Conservation (phyloP, 2,888 invertebrate species). For the Andrena chrysosceles region DNA sequence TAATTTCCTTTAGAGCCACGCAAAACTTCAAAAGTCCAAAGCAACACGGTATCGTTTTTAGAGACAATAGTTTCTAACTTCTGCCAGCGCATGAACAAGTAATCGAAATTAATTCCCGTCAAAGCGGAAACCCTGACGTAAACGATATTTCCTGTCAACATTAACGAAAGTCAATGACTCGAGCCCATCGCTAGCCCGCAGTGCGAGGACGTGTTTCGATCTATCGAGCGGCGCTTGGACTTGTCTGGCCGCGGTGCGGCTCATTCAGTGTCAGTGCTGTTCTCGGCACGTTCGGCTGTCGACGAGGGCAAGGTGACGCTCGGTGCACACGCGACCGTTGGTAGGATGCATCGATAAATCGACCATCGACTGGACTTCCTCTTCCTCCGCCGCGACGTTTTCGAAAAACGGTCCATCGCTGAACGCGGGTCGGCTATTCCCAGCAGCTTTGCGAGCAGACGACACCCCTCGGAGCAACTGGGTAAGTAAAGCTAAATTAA, state of each 20-base stretch:
- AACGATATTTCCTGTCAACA: not conserved
- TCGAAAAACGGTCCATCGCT: conserved; percentile 10
- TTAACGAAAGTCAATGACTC: conserved; percentile 9
- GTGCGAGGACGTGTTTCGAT: conserved; percentile 54
- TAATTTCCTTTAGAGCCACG: no score
- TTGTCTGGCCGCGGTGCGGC: conserved; percentile 50
- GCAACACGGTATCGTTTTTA: no score
- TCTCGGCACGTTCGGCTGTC: conserved; percentile 62
- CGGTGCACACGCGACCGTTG: conserved; percentile 36
- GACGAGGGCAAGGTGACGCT: conserved; percentile 38
- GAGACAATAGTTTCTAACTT: no score
- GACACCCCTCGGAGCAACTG: not conserved
- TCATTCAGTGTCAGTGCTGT: conserved; percentile 66
- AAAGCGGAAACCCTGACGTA: not conserved
- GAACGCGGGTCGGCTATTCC: conserved; percentile 7
- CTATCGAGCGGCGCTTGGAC: conserved; percentile 60
- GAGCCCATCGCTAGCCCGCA: conserved; percentile 44
- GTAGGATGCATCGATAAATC: conserved; percentile 60
- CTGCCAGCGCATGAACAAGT: no score
- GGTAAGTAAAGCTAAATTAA: conserved; percentile 37
- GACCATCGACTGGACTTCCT: conserved; percentile 26
- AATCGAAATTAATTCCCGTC: no score
- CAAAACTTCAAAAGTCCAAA: no score
- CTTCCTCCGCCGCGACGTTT: conserved; percentile 37
- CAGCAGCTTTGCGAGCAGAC: not conserved